phyloP scores from a whole-genome alignment of 2,113 vertebrate species.

The Glaucomys volans region DNA sequence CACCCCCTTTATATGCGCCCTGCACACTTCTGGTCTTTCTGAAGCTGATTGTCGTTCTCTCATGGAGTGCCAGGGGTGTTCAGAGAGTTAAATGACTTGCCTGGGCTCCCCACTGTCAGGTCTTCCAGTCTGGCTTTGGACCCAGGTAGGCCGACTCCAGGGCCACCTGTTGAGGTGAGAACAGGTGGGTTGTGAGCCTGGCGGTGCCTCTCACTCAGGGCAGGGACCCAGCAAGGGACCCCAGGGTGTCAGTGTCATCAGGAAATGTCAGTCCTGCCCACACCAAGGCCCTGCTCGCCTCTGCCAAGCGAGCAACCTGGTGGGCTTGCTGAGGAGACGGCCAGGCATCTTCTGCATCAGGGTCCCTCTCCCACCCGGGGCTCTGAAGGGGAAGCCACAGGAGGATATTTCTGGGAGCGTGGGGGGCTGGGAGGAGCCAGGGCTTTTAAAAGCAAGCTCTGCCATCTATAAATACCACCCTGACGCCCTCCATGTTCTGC shows the following conservation, averaged over 20 bases:
- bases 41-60: rapidly evolving
- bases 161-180: not conserved
- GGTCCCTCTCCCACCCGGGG: not conserved
- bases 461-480: slow-evolving; percentile 51
- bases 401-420: not conserved
- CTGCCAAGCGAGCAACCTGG: not conserved
- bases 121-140: not conserved
- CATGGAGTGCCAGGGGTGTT: rapidly evolving
- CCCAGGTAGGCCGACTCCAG: not conserved
- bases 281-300: not conserved
- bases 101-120: not conserved
- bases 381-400: too few species aligned
- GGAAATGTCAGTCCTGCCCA: too few species aligned
- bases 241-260: not conserved
- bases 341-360: too few species aligned
- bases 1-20: too few species aligned
- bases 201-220: not conserved
- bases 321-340: not conserved
- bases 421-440: not conserved
- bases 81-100: not conserved
- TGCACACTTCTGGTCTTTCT: not conserved
- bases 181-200: not conserved
- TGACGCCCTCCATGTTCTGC: not conserved
- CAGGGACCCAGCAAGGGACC: rapidly evolving
- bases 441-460: slow-evolving; percentile 41